Percentiles rank a stretch among this genome's conserved stretches.
These are phyloP conservation scores for Rana temporaria DNA, from an alignment of 2,113 vertebrate species.

Conservation along the genomic window DNA sequence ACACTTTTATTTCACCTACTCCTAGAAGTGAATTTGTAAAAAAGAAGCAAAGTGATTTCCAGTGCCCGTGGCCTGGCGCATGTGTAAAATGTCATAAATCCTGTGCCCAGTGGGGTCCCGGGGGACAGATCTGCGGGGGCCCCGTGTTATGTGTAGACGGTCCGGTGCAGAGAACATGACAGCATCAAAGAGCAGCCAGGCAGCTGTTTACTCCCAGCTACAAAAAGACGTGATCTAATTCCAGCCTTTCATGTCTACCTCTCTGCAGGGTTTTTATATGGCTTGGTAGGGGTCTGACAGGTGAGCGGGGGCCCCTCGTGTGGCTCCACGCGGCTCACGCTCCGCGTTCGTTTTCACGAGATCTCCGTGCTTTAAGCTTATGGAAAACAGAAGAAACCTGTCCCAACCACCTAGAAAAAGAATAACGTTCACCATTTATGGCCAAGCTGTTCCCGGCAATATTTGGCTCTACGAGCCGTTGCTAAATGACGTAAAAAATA, in stretches of 20 bases:
- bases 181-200: slow-evolving; percentile 7
- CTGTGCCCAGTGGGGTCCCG: background rate
- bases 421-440: no score
- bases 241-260: slow-evolving; percentile 33
- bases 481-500: no score
- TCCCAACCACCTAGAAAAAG: no score
- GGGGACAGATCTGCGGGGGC: background rate
- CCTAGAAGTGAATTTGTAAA: no score
- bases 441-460: no score
- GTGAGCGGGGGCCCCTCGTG: background rate
- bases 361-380: background rate
- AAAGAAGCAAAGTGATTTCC: no score
- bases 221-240: slow-evolving; percentile 20
- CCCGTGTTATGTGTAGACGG: background rate
- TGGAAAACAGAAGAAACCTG: background rate
- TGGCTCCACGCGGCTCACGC: background rate
- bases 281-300: slow-evolving; percentile 29
- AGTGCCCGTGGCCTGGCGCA: no score
- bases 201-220: slow-evolving; percentile 29
- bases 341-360: background rate
- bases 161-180: background rate
- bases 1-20: no score
- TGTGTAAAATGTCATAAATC: no score
- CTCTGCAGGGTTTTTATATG: slow-evolving; percentile 27
- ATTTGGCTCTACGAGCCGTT: no score